A percentile compares a stretch with the other conserved stretches of the same genome.
phyloP scores from a whole-genome alignment of 1,140 invertebrate species.

The Drosophila repleta region DNA sequence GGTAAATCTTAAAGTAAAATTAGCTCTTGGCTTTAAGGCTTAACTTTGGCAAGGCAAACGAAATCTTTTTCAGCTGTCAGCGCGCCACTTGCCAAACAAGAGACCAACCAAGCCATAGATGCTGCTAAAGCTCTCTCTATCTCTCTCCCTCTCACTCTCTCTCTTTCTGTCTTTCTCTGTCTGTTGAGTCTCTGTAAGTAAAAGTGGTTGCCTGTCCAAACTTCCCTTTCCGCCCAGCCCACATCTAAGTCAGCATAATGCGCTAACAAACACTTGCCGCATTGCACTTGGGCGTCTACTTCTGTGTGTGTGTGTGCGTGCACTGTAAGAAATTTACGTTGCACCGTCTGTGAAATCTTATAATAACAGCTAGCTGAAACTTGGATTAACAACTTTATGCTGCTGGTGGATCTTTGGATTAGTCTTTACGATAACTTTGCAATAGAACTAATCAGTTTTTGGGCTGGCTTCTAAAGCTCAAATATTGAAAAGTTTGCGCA shows the following conservation, averaged over 20 bases:
- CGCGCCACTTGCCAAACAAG: constrained; percentile 80
- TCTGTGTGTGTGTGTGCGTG: constrained; percentile 29
- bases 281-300: constrained; percentile 32
- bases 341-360: not conserved
- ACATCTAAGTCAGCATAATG: constrained; percentile 79
- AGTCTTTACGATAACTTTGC: constrained; percentile 1
- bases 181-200: constrained; percentile 53
- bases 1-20: constrained; percentile 79
- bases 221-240: constrained; percentile 7
- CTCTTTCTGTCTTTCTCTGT: not conserved
- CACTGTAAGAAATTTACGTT: constrained; percentile 30
- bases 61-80: constrained; percentile 82
- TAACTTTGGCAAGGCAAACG: constrained; percentile 78
- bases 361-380: constrained; percentile 10
- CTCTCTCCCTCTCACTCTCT: not conserved
- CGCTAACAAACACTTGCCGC: constrained; percentile 76
- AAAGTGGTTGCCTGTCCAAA: constrained; percentile 63
- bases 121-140: constrained; percentile 16
- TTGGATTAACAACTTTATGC: constrained; percentile 21
- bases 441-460: not conserved
- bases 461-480: not conserved
- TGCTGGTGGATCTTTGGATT: constrained; percentile 2
- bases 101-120: constrained; percentile 18
- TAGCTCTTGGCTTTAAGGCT: constrained; percentile 82
- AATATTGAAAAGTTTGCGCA: constrained; percentile 12